A percentile compares a stretch with the other conserved stretches of the same genome.
These are phyloP conservation scores for cattle (Bos taurus) DNA, from an alignment of 2,113 vertebrate species.

Conservation along the genomic window ARS-UCD2.0 NC_037330.1:28940501-28941000, in stretches of 20 bases:
- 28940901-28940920: neutral
- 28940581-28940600: slow-evolving; percentile 27
- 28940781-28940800: neutral
- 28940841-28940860: slow-evolving; percentile 11
- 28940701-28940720: neutral
- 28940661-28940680: neutral
- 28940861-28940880: neutral
- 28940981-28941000: slow-evolving; percentile 32
- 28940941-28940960: slow-evolving; percentile 26
- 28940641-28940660: neutral
- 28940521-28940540: neutral
- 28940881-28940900: slow-evolving; percentile 10
- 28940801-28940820: neutral
- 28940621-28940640: neutral
- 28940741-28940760: neutral
- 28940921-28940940: slow-evolving; percentile 11
- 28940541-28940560: neutral
- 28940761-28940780: neutral
- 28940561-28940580: neutral
- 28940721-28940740: neutral
- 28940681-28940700: slow-evolving; percentile 18
- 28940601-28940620: neutral
- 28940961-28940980: neutral
- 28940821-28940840: neutral
- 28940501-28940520: slow-evolving; percentile 31